These are phyloP conservation scores for Aegypius monachus DNA, from an alignment of 2,113 vertebrate genomes.

Conservation along the genomic window DNA sequence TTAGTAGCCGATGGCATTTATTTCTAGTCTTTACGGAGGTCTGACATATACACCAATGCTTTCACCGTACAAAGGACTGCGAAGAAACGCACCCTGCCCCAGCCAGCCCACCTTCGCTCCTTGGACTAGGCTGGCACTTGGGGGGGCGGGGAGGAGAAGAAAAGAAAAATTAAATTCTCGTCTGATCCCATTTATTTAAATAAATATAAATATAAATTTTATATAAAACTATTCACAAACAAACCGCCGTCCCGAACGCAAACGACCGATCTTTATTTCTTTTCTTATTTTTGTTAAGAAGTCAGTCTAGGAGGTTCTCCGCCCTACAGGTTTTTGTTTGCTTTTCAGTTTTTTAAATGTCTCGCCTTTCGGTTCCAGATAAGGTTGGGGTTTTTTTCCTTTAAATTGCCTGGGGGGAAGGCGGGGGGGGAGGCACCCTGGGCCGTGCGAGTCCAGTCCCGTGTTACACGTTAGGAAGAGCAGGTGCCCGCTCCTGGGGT, in stretches of 20 bases:
- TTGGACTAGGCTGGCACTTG: neutral
- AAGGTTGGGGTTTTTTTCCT: neutral
- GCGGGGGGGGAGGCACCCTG: neutral
- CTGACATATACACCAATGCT: neutral
- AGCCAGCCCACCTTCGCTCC: neutral
- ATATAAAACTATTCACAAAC: constrained; percentile 85
- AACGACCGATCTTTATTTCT: neutral
- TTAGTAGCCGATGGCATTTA: constrained; percentile 35
- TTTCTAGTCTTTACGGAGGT: neutral
- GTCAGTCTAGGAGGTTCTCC: constrained; percentile 24
- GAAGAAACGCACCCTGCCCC: neutral
- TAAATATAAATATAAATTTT: constrained; percentile 98
- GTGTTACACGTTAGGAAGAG: neutral
- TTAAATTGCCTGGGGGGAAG: neutral
- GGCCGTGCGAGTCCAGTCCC: neutral
- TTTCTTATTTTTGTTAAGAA: neutral
- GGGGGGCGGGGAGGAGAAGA: neutral
- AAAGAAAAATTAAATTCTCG: neutral
- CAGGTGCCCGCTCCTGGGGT: neutral
- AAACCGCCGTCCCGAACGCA: constrained; percentile 48
- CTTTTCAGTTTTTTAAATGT: neutral
- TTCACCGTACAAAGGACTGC: neutral
- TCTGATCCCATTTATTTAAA: constrained; percentile 88
- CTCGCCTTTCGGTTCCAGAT: neutral
- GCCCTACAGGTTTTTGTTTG: neutral